phyloP scores from a whole-genome alignment of 2,113 vertebrate genomes.

The Peromyscus maniculatus region DNA sequence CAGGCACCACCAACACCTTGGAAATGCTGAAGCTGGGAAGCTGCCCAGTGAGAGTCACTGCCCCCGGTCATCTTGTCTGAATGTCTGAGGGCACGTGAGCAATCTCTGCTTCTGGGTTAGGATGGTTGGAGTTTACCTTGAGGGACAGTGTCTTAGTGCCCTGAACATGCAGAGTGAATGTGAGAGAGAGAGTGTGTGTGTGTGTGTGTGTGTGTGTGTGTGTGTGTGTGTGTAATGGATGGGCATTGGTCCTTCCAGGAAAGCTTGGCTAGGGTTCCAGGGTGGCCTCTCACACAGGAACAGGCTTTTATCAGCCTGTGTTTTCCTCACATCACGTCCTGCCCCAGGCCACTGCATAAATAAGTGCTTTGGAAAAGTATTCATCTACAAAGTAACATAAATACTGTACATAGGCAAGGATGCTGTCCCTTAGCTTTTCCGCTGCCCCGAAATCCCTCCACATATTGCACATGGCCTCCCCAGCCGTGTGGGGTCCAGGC shows the following conservation, averaged over 20 bases:
- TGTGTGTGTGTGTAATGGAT: background rate
- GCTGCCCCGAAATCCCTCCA: conserved; percentile 70
- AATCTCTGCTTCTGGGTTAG: conserved; percentile 1
- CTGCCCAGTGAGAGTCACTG: background rate
- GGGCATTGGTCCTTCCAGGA: conserved; percentile 61
- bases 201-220: background rate
- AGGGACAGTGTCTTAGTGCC: conserved; percentile 19
- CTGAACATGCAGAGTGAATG: conserved; percentile 55
- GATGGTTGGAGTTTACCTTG: background rate
- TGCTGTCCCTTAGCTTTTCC: conserved; percentile 50
- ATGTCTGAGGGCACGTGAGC: background rate
- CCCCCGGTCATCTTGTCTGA: background rate
- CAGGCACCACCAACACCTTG: conserved; percentile 60
- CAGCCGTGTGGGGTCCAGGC: conserved; percentile 68
- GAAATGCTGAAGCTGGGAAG: conserved; percentile 35
- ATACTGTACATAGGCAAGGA: conserved; percentile 83
- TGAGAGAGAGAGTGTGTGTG: background rate
- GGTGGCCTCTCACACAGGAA: conserved; percentile 47
- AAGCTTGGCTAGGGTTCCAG: conserved; percentile 57
- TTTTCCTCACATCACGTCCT: conserved; percentile 60
- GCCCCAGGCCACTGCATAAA: conserved; percentile 80
- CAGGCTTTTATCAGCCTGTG: conserved; percentile 12
- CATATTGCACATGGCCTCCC: conserved; percentile 83
- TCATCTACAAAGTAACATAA: conserved; percentile 82
- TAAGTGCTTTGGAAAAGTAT: conserved; percentile 82